Base-by-base conservation (phyloP, 2,113 vertebrate species). In the Himantopus leucocephalus region DNA sequence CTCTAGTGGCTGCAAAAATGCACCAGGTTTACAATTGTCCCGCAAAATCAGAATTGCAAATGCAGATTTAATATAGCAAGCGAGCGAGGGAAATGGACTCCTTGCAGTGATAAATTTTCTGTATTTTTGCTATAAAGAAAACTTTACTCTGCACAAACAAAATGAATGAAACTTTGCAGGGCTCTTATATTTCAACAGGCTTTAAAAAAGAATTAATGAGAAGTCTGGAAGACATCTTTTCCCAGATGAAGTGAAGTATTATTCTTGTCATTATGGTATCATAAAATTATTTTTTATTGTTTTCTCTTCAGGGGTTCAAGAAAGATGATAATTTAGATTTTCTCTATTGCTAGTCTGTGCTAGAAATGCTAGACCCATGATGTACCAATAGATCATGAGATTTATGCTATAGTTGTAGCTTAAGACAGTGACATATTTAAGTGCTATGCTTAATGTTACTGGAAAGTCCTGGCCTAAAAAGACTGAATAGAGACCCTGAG, bases 111-210 rank as follows among this genome's bases (percentile, higher is more conserved):
- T 89, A 81, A 59, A 43, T 92, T 88, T 86, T 88, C 81, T 86
- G 23, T 84, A 11, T 39, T 91, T 86, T 92, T 45, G 14, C 64
- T 91, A 60, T 84, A 70, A 86, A 78, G 53, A 92, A 89, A 92
- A 98, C 93, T 97, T 96, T 96, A 90, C 90, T 83, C 96, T 83
- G 37, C 84, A 96, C 85, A 97, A 91, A 97, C 92, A 90, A 93
- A 91, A 96, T 91, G 70, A 81, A 76, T 59, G 53, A 90, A 96
- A 94, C n/a, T 92, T 93, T 83, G 30, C 58, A 94, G 89, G 86
- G 37, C 37, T 79, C 58, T 85, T 66, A 5, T 37, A 75, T 91
- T 94, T 95, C 91, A 92, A 68, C 39, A 90, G 76, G 53, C 86
- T 95, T 94, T 89, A 76, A 89, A 94, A 91, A 88, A 85, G 70